Base-by-base conservation (phyloP, 2,888 invertebrate species). In the Polylopha cassiicola region DNA sequence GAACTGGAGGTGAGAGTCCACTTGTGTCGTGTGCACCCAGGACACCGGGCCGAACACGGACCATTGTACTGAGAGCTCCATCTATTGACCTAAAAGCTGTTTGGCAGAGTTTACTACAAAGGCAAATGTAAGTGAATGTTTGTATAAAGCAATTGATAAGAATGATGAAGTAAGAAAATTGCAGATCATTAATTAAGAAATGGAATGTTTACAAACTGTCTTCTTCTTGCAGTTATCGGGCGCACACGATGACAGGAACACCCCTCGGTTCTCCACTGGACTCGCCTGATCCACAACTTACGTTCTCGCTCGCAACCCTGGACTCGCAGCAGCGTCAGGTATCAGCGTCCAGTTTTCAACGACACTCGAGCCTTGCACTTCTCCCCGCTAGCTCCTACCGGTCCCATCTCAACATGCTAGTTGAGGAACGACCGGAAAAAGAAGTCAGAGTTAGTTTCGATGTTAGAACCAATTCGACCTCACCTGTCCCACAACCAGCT, bases 71-170 rank as follows among this genome's bases (percentile, higher is more conserved):
- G 7, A 85, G 95, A 32, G 94, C 95, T 1, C 95, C 95, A 1
- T 94, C 92, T 1, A 87, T 92, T 42, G 95, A 95, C 68, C 76
- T 95, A 21, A 95, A 95, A 68, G 95, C 95, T 20, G 94, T 95
- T 4, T 95, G 95, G 95, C 95, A 95, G 77, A 95, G 94, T 73
- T 86, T 95, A 39, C 87, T 95, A 13, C 94, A 95, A 61, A 87
- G 95, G 47, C 95, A 95, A 84, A 94, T 95, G 95, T 95, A 77
- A 90, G 91, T 86, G 23, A 6, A 16, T 18, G 1, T 8, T 20
- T 6, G 13, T 38, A 11, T 26, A 7, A 2, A 10, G 6, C 11
- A 2, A 11, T 6, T 3, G n/a, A 10, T 13, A 3, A 16, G 4
- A n/a, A n/a, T n/a, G n/a, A n/a, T n/a, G n/a, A n/a, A n/a, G n/a